These are phyloP conservation scores for Cavia porcellus DNA, from an alignment of 2,113 vertebrate species.

Conservation along the genomic window DNA sequence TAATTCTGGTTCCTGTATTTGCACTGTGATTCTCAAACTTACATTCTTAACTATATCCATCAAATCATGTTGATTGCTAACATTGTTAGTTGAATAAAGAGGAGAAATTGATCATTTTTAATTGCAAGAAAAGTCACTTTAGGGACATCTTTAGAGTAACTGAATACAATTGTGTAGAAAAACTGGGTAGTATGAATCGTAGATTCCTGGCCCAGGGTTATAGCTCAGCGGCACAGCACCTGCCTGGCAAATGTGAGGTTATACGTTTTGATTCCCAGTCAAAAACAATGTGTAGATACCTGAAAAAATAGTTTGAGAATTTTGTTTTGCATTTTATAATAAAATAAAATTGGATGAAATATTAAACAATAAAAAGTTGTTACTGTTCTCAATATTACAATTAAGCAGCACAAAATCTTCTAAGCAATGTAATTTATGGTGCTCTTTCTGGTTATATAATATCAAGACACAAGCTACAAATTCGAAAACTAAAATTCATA, in stretches of 20 bases:
- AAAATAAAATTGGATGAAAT: not conserved
- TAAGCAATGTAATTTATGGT: not conserved
- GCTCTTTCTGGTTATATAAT: not conserved
- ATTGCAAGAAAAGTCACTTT: not conserved
- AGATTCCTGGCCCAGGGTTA: too few relatives aligned
- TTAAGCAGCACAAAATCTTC: not conserved
- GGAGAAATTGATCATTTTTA: not conserved
- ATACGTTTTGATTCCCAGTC: too few relatives aligned
- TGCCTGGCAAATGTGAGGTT: too few relatives aligned
- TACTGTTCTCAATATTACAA: not conserved
- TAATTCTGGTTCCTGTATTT: not conserved
- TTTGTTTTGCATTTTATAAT: not conserved
- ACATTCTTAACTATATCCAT: not conserved
- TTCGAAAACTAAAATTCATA: slow-evolving; percentile 40
- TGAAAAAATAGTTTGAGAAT: not conserved
- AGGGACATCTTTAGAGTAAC: not conserved
- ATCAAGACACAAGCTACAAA: not conserved
- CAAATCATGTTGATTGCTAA: not conserved
- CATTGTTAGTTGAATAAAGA: not conserved
- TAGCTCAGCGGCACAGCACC: too few relatives aligned
- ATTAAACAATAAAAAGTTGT: not conserved
- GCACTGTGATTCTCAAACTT: not conserved
- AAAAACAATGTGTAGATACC: not conserved
- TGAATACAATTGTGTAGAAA: not conserved
- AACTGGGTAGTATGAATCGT: not conserved